Evolutionary conservation across 1,140 invertebrate genomes (phyloP).

Genomic region (Oscheius sp.): DNA sequence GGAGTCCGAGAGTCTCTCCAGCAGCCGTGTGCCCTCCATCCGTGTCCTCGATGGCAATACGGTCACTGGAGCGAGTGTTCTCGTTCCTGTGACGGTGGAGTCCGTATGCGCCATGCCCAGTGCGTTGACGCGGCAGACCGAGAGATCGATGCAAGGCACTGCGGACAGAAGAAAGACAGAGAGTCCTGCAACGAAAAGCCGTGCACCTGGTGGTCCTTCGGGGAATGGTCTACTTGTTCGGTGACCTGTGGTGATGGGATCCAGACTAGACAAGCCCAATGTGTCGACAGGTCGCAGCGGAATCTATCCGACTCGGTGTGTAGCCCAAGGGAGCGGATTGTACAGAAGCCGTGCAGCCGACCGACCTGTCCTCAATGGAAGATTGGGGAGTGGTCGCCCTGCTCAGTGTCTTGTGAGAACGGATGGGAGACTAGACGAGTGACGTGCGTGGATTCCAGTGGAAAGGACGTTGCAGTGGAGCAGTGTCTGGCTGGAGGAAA

Average conservation of each 20-base stretch:
- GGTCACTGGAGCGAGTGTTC: constrained; percentile 68
- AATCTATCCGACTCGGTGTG: constrained; percentile 34
- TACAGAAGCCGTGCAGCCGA: constrained; percentile 51
- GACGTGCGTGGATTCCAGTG: constrained; percentile 50
- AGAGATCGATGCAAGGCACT: constrained; percentile 43
- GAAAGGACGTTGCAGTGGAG: constrained; percentile 26
- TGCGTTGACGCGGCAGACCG: constrained; percentile 66
- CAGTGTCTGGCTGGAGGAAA: constrained; percentile 29
- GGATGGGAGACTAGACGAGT: constrained; percentile 53
- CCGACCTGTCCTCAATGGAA: constrained; percentile 52
- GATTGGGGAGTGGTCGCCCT: constrained; percentile 50
- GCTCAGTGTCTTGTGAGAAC: constrained; percentile 48
- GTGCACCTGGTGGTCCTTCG: constrained; percentile 58
- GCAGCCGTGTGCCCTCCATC: constrained; percentile 53
- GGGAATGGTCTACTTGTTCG: constrained; percentile 68
- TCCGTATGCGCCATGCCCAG: constrained; percentile 67
- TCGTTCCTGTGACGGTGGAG: constrained; percentile 71
- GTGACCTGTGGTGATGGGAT: constrained; percentile 71
- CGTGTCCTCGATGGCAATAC: constrained; percentile 56
- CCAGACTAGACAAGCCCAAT: constrained; percentile 68
- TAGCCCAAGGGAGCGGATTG: constrained; percentile 47
- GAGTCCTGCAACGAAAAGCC: constrained; percentile 52
- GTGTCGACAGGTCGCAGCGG: constrained; percentile 63
- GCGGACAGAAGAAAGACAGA: constrained; percentile 23
- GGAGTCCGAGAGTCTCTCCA: constrained; percentile 43